phyloP scores from a whole-genome alignment of 2,888 invertebrate species.

The Drosophila yooni region DNA sequence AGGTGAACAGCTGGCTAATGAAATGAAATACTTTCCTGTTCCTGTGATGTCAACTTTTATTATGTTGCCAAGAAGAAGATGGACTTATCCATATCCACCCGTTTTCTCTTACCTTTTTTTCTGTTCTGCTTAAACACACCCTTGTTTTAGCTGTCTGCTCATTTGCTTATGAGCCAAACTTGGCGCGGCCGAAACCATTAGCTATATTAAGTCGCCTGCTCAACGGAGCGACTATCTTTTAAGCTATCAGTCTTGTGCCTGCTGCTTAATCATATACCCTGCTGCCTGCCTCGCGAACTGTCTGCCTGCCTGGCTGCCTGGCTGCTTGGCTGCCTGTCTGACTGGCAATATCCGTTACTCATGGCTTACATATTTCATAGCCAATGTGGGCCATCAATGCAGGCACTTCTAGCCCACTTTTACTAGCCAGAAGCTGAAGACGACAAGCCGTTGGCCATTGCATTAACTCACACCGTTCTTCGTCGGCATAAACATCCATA shows the following conservation, averaged over 20 bases:
- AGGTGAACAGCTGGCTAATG: neutral
- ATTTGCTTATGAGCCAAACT: constrained; percentile 40
- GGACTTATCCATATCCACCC: neutral
- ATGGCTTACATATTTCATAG: constrained; percentile 49
- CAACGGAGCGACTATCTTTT: constrained; percentile 13
- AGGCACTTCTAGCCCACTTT: constrained; percentile 54
- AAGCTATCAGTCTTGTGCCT: constrained; percentile 3
- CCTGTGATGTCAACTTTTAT: constrained; percentile 9
- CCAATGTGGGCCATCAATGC: constrained; percentile 36
- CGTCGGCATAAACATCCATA: constrained; percentile 56
- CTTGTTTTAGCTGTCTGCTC: constrained; percentile 15
- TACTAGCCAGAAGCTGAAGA: constrained; percentile 42
- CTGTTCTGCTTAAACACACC: neutral
- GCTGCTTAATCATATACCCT: constrained; percentile 39
- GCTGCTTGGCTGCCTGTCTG: neutral
- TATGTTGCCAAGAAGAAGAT: neutral
- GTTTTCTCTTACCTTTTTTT: neutral
- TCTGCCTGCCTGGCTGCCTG: neutral
- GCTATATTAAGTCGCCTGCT: constrained; percentile 38
- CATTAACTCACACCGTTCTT: constrained; percentile 65
- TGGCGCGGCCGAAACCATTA: constrained; percentile 38
- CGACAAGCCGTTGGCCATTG: constrained; percentile 58
- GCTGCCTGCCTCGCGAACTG: neutral
- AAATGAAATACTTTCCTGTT: constrained; percentile 7
- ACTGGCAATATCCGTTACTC: constrained; percentile 33